Evolutionary conservation across 2,113 vertebrate genomes (phyloP), one percentile per base, ranked within the genome.

Genomic region (Periophthalmus modestus): DNA sequence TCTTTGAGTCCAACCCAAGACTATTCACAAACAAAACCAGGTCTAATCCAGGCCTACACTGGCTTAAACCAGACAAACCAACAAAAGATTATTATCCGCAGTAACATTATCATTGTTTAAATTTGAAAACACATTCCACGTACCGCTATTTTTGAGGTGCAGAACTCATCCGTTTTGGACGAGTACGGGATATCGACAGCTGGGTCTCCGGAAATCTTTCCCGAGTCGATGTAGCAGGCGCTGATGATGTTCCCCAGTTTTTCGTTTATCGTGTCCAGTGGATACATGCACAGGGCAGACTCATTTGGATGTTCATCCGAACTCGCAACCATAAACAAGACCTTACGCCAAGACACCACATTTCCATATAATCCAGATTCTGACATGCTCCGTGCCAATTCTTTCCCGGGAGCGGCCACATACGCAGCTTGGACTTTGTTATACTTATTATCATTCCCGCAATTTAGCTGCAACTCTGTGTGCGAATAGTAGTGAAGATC

Each of bases 401-500:
- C 90, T 57, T 91, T 82, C 11, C 96, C 96, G 0, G 94, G 92
- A 0, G 66, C 79, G 0, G 94, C 92, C 76, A 98, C 73, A 0
- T 93, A 96, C 6, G 95, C 96, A 0, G 96, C 95, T 28, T 85
- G 82, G 15, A 96, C 96, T 86, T 95, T 93, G 74, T 95, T 94
- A 36, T 94, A 98, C 0, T 16, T 52, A 71, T 93, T 91, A 0
- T 84, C 34, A 0, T 0, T 0, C 16, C 81, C 93, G 73, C 97
- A 99, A 23, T 79, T 91, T 54, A 99, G 88, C 85, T 96, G 95
- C 80, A 98, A 94, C 88, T 99, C 98, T 7, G 96, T 95, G 85
- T 98, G 96, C 34, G 98, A 99, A 66, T 96, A 97, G 74, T 98
- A 98, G 72, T 91, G 92, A 2, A 79, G 74, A 84, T 99, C 98